These are phyloP conservation scores for Chymomyza caudatula DNA, from an alignment of 2,888 invertebrate species.

Conservation along the genomic window DNA sequence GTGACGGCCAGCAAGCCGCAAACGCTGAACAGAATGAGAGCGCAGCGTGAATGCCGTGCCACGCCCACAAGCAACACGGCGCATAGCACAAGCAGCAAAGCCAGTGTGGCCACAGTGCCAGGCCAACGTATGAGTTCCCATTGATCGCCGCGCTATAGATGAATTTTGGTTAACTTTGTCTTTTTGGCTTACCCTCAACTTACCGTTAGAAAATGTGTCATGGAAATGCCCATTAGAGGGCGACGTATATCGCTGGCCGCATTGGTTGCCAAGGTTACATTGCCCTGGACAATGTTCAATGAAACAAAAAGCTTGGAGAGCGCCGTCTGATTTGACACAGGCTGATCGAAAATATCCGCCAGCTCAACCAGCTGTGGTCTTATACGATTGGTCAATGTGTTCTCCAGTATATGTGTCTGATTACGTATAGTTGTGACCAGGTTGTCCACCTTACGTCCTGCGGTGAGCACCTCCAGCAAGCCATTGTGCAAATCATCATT, in stretches of 20 bases:
- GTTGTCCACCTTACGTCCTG: constrained; percentile 89
- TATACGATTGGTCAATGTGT: constrained; percentile 85
- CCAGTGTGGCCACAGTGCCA: constrained; percentile 91
- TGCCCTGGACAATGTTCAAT: constrained; percentile 84
- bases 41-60: constrained; percentile 91
- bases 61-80: constrained; percentile 93
- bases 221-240: constrained; percentile 84
- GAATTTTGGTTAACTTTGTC: not conserved
- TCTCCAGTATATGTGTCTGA: constrained; percentile 88
- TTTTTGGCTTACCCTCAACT: constrained; percentile 24
- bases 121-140: constrained; percentile 91
- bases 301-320: constrained; percentile 85
- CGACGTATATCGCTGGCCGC: constrained; percentile 87
- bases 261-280: constrained; percentile 86
- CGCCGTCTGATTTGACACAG: constrained; percentile 87
- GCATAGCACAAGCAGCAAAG: constrained; percentile 90
- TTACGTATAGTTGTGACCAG: constrained; percentile 89
- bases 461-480: constrained; percentile 87
- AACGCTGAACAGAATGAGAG: constrained; percentile 92
- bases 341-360: constrained; percentile 87
- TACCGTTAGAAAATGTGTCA: constrained; percentile 81
- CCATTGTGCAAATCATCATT: constrained; percentile 97
- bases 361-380: constrained; percentile 85
- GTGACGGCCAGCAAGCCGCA: constrained; percentile 91
- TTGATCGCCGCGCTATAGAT: constrained; percentile 83